Conservation (phyloP, 2,113 vertebrate genomes). For the Callochromis pleurospilus region DNA sequence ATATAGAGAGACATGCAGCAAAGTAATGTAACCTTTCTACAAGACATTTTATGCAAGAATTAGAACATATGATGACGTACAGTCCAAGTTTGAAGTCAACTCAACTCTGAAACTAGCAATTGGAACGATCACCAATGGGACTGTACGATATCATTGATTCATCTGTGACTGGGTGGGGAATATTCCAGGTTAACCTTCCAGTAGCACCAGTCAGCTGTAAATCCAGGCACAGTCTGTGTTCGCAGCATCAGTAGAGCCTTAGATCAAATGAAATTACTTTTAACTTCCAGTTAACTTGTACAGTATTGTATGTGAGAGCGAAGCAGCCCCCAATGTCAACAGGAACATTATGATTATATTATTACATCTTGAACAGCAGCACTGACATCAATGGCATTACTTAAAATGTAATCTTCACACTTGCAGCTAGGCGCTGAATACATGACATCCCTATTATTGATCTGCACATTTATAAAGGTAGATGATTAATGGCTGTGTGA, state of each 20-base stretch:
- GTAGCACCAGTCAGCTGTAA: neutral
- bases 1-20: neutral
- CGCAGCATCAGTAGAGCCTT: neutral
- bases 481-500: neutral
- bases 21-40: neutral
- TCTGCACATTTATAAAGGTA: neutral
- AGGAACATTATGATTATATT: neutral
- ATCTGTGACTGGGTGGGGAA: neutral
- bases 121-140: neutral
- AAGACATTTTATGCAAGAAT: neutral
- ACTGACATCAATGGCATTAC: neutral
- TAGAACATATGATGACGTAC: neutral
- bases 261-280: neutral
- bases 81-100: neutral
- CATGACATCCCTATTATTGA: slow-evolving; percentile 1
- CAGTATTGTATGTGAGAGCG: neutral
- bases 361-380: neutral
- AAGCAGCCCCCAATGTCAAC: neutral
- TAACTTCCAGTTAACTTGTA: neutral
- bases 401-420: neutral
- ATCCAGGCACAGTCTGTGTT: neutral
- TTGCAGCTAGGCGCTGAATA: neutral
- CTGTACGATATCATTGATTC: neutral
- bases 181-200: neutral
- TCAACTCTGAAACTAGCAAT: neutral